phyloP scores from a whole-genome alignment of 2,113 vertebrate species.

The Varanus salvator region DNA sequence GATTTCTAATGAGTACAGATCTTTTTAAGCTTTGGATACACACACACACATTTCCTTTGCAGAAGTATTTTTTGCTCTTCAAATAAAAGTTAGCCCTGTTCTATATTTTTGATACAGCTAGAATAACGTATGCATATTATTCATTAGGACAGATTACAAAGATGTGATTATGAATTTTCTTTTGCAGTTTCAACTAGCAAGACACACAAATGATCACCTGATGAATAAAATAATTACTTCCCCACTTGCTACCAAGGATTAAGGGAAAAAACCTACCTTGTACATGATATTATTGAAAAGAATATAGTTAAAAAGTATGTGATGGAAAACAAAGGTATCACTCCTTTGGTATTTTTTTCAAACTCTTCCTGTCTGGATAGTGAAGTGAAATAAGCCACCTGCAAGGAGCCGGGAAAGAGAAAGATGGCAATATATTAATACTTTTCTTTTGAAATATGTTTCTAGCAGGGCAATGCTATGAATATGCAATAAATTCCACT shows the following conservation, averaged over 20 bases:
- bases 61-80: too few species aligned
- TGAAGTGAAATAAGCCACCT: slow-evolving; percentile 85
- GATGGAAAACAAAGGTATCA: slow-evolving; percentile 81
- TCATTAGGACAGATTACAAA: background rate
- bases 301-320: slow-evolving; percentile 81
- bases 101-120: background rate
- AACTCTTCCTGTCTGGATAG: slow-evolving; percentile 85
- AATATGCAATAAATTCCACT: too few species aligned
- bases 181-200: background rate
- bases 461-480: too few species aligned
- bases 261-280: slow-evolving; percentile 74
- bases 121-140: background rate
- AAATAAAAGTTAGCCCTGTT: too few species aligned
- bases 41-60: background rate
- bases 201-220: background rate
- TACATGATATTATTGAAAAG: slow-evolving; percentile 83
- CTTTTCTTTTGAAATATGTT: background rate
- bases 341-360: slow-evolving; percentile 73
- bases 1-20: background rate
- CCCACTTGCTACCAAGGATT: background rate
- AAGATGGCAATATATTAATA: background rate
- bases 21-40: background rate
- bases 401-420: slow-evolving; percentile 1
- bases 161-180: background rate
- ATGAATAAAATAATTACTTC: background rate